phyloP scores from a whole-genome alignment of 2,888 invertebrate genomes.

The Tromatobia lineatoria region DNA sequence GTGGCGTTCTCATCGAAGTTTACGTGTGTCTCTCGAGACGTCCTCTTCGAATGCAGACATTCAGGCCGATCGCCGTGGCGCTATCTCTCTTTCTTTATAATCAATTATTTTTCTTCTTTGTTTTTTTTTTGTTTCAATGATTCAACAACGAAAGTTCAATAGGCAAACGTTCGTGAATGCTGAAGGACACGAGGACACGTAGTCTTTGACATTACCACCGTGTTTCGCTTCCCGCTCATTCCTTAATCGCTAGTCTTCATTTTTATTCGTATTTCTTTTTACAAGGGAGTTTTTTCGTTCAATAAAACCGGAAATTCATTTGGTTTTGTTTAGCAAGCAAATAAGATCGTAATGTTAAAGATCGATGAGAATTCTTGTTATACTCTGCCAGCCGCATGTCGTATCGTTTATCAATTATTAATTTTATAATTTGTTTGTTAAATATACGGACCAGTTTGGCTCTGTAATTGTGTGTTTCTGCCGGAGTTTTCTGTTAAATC shows the following conservation, averaged over 20 bases:
- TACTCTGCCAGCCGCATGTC: slow-evolving; percentile 41
- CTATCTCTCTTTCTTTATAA: slow-evolving; percentile 2
- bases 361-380: slow-evolving; percentile 56
- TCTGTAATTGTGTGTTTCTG: slow-evolving; percentile 36
- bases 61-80: slow-evolving; percentile 29
- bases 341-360: slow-evolving; percentile 59
- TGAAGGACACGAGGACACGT: slow-evolving; percentile 61
- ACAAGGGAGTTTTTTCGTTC: slow-evolving; percentile 20
- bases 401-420: slow-evolving; percentile 24
- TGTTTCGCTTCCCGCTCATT: slow-evolving; percentile 35
- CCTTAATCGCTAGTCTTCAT: slow-evolving; percentile 36
- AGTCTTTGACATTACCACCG: slow-evolving; percentile 64
- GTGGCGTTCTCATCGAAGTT: slow-evolving; percentile 59
- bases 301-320: slow-evolving; percentile 43
- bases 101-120: slow-evolving; percentile 6
- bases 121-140: slow-evolving; percentile 44
- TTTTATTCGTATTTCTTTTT: slow-evolving; percentile 39
- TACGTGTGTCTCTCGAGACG: slow-evolving; percentile 42
- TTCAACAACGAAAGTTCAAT: slow-evolving; percentile 65
- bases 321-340: slow-evolving; percentile 44
- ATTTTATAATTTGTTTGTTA: slow-evolving; percentile 14
- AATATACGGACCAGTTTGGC: slow-evolving; percentile 43
- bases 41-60: slow-evolving; percentile 45
- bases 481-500: slow-evolving; percentile 11
- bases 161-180: slow-evolving; percentile 69